Evolutionary conservation across 2,888 invertebrate genomes (phyloP), one percentile per base, ranked within the genome.

Genomic region (Chrysolina americana): DNA sequence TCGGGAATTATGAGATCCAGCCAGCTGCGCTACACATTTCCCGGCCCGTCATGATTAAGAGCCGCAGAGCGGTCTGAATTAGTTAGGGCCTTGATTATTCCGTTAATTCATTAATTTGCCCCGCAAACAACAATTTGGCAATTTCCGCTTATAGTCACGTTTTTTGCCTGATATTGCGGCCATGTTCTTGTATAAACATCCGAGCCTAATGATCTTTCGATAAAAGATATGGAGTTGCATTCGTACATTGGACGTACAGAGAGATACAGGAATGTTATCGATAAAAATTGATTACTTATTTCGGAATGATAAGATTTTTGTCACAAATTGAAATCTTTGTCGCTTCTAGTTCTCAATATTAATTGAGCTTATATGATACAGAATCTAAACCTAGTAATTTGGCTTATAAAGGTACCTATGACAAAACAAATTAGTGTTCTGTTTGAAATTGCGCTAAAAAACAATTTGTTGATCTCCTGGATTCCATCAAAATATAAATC

Each of bases 11-110:
- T 87, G 87, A 85, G 87, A 87, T 85, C 85, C 79, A 80, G 85
- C 85, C 87, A 87, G 87, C 87, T 87, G 87, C 81, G 84, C 82
- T 80, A 83, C 87, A 87, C 87, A 86, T 87, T 87, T 87, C 71
- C 80, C 81, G 81, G 80, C 81, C 81, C 81, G 81, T 74, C 84
- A 84, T 85, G 80, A 82, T 81, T 82, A 82, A 83, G 83, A 81
- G 81, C 81, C 66, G 50, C 80, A 15, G 59, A 28, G 79, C 81
- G 79, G 81, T 78, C 73, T 76, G 81, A 80, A 81, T 82, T 82
- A 82, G 83, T 59, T 36, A 59, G 79, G 80, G 81, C 79, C 82
- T 83, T 81, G 84, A 85, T 85, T 84, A 84, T 85, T 85, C 84
- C 80, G 83, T 85, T 85, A 83, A 85, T 85, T 85, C 85, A 84